Base-by-base conservation (phyloP, 2,113 vertebrate genomes). In the Rafetus swinhoei region DNA sequence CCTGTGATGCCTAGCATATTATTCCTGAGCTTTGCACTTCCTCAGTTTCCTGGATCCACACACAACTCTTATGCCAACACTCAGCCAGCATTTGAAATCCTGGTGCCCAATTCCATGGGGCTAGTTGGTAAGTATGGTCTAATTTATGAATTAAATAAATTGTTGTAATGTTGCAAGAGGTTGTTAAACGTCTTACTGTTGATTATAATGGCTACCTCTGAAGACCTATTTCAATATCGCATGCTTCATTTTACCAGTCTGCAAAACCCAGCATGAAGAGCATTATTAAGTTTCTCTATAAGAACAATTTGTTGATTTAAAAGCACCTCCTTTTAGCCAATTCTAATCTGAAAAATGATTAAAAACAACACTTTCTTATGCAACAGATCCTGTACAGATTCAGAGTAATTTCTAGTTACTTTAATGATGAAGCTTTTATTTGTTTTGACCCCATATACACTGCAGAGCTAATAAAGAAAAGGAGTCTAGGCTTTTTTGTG, bases 1-100 rank as follows among this genome's bases (percentile, higher is more conserved):
- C 45, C 45, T 45, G 52, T 86, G 81, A 81, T 88, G 92, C 83
- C 86, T 85, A 87, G 89, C 89, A 82, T 56, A 13, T 84, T 81
- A 4, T 81, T 65, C 21, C 59, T 29, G 90, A 89, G n/a, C 52
- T 81, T 94, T 86, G 53, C 88, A n/a, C 79, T 90, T 69, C 74
- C 50, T 79, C 88, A 80, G 6, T 18, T 92, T 95, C 45, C 88
- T 85, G 4, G 56, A 76, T 82, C 69, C n/a, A 11, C 76, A 57
- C 1, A 0, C 81, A 91, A 45, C 19, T 85, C 86, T 57, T 45
- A 22, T 4, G 16, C 45, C 80, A 54, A 81, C 9, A 52, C 13
- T 53, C 79, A 52, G 32, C 32, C 35, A 52, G n/a, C 0, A 2
- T 77, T 3, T 59, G 2, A 0, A 29, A 79, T 22, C 22, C 1